Base-by-base conservation (phyloP, 1,140 invertebrate species). In the Trichonephila clavipes region DNA sequence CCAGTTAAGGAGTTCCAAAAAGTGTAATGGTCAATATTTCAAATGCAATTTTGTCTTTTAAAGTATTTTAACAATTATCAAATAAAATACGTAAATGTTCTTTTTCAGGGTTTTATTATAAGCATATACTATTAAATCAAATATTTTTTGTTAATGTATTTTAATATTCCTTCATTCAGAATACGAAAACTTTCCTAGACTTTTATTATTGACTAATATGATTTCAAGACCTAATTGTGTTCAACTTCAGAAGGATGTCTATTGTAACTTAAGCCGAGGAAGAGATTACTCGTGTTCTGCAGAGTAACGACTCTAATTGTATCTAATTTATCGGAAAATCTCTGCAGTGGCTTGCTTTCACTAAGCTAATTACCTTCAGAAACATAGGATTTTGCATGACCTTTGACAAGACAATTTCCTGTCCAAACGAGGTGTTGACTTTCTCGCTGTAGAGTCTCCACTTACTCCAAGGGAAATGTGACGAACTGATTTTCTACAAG, bases 381-480 rank as follows among this genome's bases (percentile, higher is more conserved):
- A 90, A 90, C 34, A 61, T 81, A 69, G 40, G 28, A 77, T 81
- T 28, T 34, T 34, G 44, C 72, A 21, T 81, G 44, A 90, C 88
- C 88, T 61, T 51, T 69, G 64, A 88, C 64, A 69, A 40, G 40
- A 34, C 28, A 81, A 81, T 90, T 90, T 90, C 88, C 88, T 90
- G 66, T 90, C 72, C 88, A 77, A 89, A 90, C 88, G 88, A 90
- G 88, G 88, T 90, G 88, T 34, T 81, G 88, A 90, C 88, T 90
- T 90, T 90, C 88, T 81, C 88, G 69, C 88, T 82, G 44, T 8
- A 16, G 8, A 8, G 10, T 64, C 34, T 58, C 61, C 34, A 21
- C 19, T 72, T n/a, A 90, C 44, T 10, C 10, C 7, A 58, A 28
- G 66, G 85, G 51, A 62, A 81, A 59, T 69, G 58, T 81, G 69